phyloP scores from a whole-genome alignment of 2,888 invertebrate species.

The Trypoxylon attenuatum region DNA sequence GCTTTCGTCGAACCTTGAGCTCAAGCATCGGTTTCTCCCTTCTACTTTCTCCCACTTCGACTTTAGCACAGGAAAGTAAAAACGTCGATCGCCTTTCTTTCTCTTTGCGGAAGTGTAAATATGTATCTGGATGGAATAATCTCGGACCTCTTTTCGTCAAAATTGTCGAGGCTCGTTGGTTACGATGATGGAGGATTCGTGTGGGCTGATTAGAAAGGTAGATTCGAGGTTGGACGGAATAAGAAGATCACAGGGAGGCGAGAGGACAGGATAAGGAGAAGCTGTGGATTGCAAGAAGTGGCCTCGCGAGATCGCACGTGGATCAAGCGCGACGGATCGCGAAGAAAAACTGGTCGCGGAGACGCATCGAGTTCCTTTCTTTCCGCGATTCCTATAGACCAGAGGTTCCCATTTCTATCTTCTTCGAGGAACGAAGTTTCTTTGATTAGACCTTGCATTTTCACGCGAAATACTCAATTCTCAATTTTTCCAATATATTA shows the following conservation, averaged over 20 bases:
- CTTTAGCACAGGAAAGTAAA: constrained; percentile 44
- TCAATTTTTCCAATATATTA: too few relatives aligned
- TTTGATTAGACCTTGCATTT: too few relatives aligned
- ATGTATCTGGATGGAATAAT: too few relatives aligned
- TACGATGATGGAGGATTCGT: not conserved
- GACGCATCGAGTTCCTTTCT: constrained; percentile 26
- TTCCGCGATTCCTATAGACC: not conserved
- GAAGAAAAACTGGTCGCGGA: constrained; percentile 38
- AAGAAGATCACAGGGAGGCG: too few relatives aligned
- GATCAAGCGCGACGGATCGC: constrained; percentile 14
- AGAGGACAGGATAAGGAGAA: not conserved
- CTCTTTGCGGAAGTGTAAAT: constrained; percentile 21
- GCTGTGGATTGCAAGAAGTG: constrained; percentile 29
- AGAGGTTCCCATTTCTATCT: not conserved
- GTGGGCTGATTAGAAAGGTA: not conserved
- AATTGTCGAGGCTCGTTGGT: too few relatives aligned
- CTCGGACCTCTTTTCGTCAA: too few relatives aligned
- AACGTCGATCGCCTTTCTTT: constrained; percentile 39
- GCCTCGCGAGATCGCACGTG: constrained; percentile 40
- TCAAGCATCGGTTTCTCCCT: constrained; percentile 9
- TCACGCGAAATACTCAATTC: too few relatives aligned
- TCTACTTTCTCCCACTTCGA: constrained; percentile 29
- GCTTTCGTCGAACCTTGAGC: too few relatives aligned
- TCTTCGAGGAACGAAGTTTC: too few relatives aligned
- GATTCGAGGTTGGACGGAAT: not conserved